These are phyloP conservation scores for Hydractinia symbiolongicarpus DNA, from an alignment of 30 jellyfish, hydroid and myxozoan genomes.

Conservation along the genomic window DNA sequence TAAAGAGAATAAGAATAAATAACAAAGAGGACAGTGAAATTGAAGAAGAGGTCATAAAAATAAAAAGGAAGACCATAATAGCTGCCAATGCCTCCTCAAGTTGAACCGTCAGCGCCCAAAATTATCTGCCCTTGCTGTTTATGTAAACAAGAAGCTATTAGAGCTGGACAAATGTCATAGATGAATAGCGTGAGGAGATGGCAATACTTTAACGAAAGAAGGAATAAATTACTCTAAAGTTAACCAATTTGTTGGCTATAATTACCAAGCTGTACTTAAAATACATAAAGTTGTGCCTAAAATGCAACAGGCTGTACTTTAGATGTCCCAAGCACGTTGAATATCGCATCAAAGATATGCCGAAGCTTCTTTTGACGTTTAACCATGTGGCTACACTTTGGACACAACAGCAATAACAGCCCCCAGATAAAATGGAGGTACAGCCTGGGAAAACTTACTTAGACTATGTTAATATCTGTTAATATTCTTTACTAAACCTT, in stretches of 20 bases:
- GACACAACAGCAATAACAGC: no score
- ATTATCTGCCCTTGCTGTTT: no score
- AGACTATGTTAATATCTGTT: no score
- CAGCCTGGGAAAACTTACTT: no score
- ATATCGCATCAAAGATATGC: not conserved
- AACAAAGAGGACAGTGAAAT: not conserved
- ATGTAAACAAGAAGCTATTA: no score
- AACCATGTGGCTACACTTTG: no score
- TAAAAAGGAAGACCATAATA: not conserved
- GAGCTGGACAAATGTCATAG: no score
- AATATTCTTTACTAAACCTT: no score
- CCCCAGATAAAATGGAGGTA: no score
- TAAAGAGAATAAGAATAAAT: not conserved
- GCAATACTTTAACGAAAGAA: not conserved
- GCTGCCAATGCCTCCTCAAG: no score
- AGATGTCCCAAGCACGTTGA: no score
- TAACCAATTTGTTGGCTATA: not conserved
- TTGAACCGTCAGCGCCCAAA: not conserved
- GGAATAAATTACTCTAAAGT: not conserved
- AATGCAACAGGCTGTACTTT: constrained; percentile 2
- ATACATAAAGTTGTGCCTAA: not conserved
- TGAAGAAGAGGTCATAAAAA: not conserved
- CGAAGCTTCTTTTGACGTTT: no score
- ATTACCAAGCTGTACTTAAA: not conserved
- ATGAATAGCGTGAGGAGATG: not conserved